Evolutionary conservation across 2,888 invertebrate species (phyloP), one percentile per base, ranked within the genome.

Genomic region (Geotrupes spiniger): DNA sequence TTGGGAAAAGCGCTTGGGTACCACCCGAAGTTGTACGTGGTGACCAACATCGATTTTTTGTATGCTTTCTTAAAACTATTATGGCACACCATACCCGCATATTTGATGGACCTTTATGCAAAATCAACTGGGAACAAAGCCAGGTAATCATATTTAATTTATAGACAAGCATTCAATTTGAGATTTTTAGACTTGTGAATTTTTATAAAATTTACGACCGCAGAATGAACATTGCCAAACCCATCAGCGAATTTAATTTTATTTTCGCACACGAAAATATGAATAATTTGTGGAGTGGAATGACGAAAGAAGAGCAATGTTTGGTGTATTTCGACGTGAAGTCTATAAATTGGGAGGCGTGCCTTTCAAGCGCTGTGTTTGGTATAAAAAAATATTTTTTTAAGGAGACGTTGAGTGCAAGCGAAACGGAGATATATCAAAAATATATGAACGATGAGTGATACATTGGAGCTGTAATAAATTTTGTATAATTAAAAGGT

Each of bases 281-380:
- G 16, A 11, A 36, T 9, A 36, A 36, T 8, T 16, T 36, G 9
- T 36, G 36, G 36, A 36, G 2, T 36, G 9, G 2, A 15, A 15
- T 36, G 36, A 11, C 12, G 9, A 16, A 8, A 11, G 16, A 36
- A 9, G 36, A 36, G 12, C 36, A 36, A 11, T 8, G 5, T 10
- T 15, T 36, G 2, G 9, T 36, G 9, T 15, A 36, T 36, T 36
- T 36, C 16, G 16, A 36, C 12, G 12, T 36, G 9, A 11, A 36
- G 14, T 8, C 11, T 36, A 10, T 36, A 36, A 36, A 36, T 36
- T 36, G 36, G 36, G 36, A 36, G 12, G 36, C 10, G 16, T 36
- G 16, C 5, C 16, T 36, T 15, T 8, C n/a, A 15, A 11, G 2
- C 5, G 12, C 36, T 2, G 10, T 31, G 6, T 11, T 15, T 16